Conservation (phyloP, 2,888 invertebrate genomes). For the Molorchus minor region DNA sequence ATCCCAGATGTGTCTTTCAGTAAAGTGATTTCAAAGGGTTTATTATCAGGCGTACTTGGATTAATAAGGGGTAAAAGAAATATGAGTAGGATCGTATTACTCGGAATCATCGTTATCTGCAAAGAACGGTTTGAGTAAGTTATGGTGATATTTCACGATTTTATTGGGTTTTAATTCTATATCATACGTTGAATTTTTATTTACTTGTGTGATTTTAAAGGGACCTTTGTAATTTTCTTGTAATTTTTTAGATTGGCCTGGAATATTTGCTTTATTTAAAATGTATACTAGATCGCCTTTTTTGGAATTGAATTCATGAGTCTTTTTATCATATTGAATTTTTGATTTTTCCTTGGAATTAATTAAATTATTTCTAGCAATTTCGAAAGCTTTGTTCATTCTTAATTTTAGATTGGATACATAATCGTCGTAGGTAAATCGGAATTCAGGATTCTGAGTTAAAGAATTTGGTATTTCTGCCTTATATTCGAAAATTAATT, state of each 20-base stretch:
- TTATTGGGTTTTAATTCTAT: neutral
- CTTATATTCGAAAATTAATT: slow-evolving; percentile 54
- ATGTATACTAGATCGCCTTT: neutral
- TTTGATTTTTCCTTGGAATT: slow-evolving; percentile 49
- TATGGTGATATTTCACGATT: neutral
- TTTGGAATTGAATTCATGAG: neutral
- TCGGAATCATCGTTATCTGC: neutral
- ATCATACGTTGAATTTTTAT: neutral
- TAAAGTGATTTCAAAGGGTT: too few species aligned
- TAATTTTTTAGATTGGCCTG: neutral
- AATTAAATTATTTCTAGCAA: slow-evolving; percentile 43
- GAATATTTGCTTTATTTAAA: neutral
- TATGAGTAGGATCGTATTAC: neutral
- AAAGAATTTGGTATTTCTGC: slow-evolving; percentile 48
- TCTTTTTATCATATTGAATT: slow-evolving; percentile 37
- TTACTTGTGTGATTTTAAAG: neutral
- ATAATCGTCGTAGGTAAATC: slow-evolving; percentile 37
- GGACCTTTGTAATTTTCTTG: neutral
- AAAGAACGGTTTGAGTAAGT: neutral
- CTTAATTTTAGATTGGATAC: slow-evolving; percentile 20
- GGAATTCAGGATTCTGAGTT: slow-evolving; percentile 29
- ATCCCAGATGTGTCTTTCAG: neutral
- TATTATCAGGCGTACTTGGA: neutral
- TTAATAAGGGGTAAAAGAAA: neutral
- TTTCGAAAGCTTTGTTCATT: slow-evolving; percentile 38